phyloP scores from a whole-genome alignment of 2,888 invertebrate genomes.

The Brachypterus glaber region DNA sequence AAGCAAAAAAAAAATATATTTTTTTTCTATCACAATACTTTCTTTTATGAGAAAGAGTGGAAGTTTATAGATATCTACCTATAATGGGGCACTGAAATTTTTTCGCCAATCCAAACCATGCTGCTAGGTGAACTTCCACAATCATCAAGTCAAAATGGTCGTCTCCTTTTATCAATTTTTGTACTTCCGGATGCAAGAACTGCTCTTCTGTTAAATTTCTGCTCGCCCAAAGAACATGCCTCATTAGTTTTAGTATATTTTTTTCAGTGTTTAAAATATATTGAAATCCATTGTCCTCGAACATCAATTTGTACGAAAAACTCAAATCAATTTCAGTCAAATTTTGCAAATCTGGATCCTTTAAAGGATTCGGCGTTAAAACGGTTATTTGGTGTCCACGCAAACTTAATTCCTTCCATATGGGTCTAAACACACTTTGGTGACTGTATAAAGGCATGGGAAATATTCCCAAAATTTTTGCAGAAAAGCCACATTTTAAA shows the following conservation, averaged over 20 bases:
- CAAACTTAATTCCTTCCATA: constrained; percentile 40
- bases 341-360: constrained; percentile 34
- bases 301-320: constrained; percentile 27
- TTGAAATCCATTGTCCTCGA: constrained; percentile 12
- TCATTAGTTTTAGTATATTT: too few species aligned
- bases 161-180: constrained; percentile 27
- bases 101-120: too few species aligned
- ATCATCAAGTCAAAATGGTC: constrained; percentile 31
- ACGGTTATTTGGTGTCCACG: constrained; percentile 43
- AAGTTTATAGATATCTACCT: too few species aligned
- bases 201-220: too few species aligned
- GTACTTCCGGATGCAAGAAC: constrained; percentile 24
- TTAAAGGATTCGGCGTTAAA: constrained; percentile 39
- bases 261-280: too few species aligned
- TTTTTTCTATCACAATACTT: too few species aligned
- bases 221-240: too few species aligned
- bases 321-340: constrained; percentile 38
- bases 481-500: too few species aligned
- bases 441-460: constrained; percentile 44
- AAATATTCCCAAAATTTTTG: constrained; percentile 39
- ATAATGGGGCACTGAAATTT: too few species aligned
- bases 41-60: too few species aligned
- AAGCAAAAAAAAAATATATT: too few species aligned
- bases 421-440: constrained; percentile 40
- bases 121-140: too few species aligned